These are phyloP conservation scores for Sminthurides aquaticus DNA, from an alignment of 2,888 invertebrate genomes.

Conservation along the genomic window DNA sequence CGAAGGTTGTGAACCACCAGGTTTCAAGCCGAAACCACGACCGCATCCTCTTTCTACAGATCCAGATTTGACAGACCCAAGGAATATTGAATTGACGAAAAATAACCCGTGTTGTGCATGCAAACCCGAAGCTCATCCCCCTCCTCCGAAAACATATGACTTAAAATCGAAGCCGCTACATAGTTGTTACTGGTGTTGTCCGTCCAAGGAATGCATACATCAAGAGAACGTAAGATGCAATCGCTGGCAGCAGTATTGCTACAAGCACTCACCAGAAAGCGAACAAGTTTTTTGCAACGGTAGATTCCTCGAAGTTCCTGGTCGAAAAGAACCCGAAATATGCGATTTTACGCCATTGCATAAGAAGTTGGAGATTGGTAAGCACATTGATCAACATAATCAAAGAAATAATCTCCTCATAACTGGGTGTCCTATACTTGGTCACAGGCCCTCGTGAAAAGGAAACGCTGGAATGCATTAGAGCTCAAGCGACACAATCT, in stretches of 20 bases:
- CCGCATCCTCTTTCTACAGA: slow-evolving; percentile 16
- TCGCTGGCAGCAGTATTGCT: slow-evolving; percentile 31
- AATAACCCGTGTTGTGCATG: slow-evolving; percentile 31
- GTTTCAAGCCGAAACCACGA: background rate
- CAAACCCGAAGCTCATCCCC: slow-evolving; percentile 25
- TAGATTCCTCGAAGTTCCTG: background rate
- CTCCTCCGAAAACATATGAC: slow-evolving; percentile 26
- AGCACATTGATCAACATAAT: background rate
- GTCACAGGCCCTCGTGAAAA: background rate
- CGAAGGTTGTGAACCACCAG: background rate
- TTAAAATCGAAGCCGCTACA: slow-evolving; percentile 31
- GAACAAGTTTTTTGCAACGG: slow-evolving; percentile 3
- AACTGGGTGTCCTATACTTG: background rate
- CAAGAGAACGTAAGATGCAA: slow-evolving; percentile 29
- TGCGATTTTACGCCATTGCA: background rate
- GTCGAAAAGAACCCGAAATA: background rate
- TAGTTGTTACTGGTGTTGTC: slow-evolving; percentile 24
- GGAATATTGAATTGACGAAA: background rate
- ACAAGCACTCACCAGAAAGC: slow-evolving; percentile 12
- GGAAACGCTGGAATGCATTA: background rate
- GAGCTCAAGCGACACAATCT: background rate
- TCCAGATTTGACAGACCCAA: slow-evolving; percentile 26
- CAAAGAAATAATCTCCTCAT: background rate
- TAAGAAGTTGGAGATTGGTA: background rate
- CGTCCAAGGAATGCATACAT: slow-evolving; percentile 29